Base-by-base conservation (phyloP, 1,140 invertebrate genomes). In the Philotrypesis tridentata region DNA sequence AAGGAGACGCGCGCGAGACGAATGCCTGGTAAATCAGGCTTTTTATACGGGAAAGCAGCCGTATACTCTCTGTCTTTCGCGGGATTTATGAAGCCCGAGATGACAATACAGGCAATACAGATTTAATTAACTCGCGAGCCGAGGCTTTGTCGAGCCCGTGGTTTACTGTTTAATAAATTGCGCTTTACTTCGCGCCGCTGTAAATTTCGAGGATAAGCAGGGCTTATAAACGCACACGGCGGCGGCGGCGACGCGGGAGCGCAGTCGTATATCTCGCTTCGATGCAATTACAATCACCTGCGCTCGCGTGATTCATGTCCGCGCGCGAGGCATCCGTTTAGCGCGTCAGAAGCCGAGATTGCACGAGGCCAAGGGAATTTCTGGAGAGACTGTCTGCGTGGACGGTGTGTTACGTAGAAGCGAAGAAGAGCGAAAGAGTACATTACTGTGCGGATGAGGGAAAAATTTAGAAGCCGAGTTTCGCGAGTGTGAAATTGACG, bases 11-110 rank as follows among this genome's bases (percentile, higher is more conserved):
- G 8, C 55, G 3, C 55, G n/a, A 3, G n/a, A 7, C n/a, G 40
- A 68, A 78, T 55, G 75, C 68, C 8, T 55, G 75, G 25, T 78
- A 78, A 78, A 78, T 78, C 40, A 78, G 40, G 1, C 63, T 65
- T 67, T 31, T 76, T 67, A 43, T 27, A 65, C 17, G 60, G 9
- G n/a, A n/a, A 76, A 17, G 33, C 27, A 4, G 8, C 25, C 14
- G 1, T n/a, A n/a, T n/a, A n/a, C n/a, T n/a, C n/a, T n/a, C n/a
- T n/a, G n/a, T n/a, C n/a, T n/a, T 68, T 76, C 33, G 8, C 17
- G 40, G 5, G 27, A 78, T 70, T 55, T 70, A 55, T 21, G 65
- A 63, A 21, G 40, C 14, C 23, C 2, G 40, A 48, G 7, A 77
- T 48, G 61, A n/a, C 61, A n/a, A 29, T 77, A 31, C 60, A 33